A percentile compares a stretch with the other conserved stretches of the same genome.
Evolutionary conservation across 2,113 vertebrate species (phyloP).

Genomic region (Felis catus): DNA sequence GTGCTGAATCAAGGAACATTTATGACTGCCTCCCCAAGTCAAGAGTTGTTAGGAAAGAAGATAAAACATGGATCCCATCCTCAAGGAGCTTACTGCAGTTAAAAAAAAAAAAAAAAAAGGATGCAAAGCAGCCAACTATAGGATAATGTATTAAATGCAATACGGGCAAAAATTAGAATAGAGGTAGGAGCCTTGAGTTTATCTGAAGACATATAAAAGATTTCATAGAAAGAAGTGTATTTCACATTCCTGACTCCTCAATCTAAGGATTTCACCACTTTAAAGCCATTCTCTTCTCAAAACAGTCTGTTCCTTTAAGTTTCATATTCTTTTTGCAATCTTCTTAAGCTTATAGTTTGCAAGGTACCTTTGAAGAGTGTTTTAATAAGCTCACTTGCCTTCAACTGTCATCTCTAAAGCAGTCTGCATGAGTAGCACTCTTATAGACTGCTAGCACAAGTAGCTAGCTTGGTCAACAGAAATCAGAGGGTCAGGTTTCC

Average conservation of each 20-base stretch:
- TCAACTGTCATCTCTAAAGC: not conserved
- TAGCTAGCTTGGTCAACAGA: constrained; percentile 19
- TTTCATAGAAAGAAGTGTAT: constrained; percentile 22
- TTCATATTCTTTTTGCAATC: constrained; percentile 33
- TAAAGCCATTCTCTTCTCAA: constrained; percentile 17
- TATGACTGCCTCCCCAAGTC: constrained; percentile 11
- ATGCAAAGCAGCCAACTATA: not conserved
- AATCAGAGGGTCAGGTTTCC: not conserved
- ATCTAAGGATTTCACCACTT: constrained; percentile 29
- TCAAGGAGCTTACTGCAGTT: not conserved
- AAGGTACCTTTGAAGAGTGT: not conserved
- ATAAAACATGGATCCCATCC: not conserved
- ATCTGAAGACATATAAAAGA: constrained; percentile 27
- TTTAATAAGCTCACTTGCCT: constrained; percentile 4
- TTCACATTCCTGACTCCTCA: constrained; percentile 35
- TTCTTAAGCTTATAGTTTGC: not conserved
- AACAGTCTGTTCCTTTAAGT: not conserved
- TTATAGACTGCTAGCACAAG: constrained; percentile 4
- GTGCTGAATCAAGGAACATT: constrained; percentile 17
- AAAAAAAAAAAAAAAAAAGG: not conserved
- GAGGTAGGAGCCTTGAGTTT: not conserved
- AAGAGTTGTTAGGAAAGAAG: constrained; percentile 30
- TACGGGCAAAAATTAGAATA: not conserved
- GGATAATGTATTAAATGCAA: not conserved
- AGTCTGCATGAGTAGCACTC: not conserved